Base-by-base conservation (phyloP, 2,888 invertebrate species). In the Nysson spinosus region DNA sequence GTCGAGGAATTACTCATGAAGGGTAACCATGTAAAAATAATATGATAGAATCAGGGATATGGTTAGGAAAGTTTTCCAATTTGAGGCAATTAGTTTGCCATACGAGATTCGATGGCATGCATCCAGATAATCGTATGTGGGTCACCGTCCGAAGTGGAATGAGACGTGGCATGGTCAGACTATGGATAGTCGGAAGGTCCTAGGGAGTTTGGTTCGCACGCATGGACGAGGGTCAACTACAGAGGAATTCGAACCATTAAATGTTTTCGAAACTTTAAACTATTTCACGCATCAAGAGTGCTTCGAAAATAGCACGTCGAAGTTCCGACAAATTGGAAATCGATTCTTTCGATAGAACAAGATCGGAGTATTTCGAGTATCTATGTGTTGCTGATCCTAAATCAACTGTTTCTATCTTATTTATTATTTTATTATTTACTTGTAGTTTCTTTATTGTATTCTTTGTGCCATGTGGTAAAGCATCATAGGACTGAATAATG, bases 21-120 rank as follows among this genome's bases (percentile, higher is more conserved):
- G n/a, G n/a, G n/a, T n/a, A n/a, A n/a, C n/a, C n/a, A n/a, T n/a
- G n/a, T n/a, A n/a, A n/a, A n/a, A n/a, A n/a, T n/a, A n/a, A n/a
- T n/a, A n/a, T n/a, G n/a, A n/a, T n/a, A n/a, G n/a, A n/a, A n/a
- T n/a, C 37, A 47, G 43, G 64, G 51, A 47, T 46, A 62, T n/a
- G 61, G 51, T 57, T 46, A 71, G 64, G 75, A 80, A 80, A 81
- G 79, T 80, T 81, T 80, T 81, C 78, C 78, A 81, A 81, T 81
- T 80, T 79, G 73, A 80, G 71, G 79, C 80, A 81, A 81, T 81
- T 81, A 80, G 80, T 75, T 74, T 74, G 72, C 64, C 60, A 57
- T 47, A 63, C 68, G 60, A 57, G 39, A 44, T 52, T 62, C 73
- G 73, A 75, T 71, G 71, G 75, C 73, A 75, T 76, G 76, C 76